phyloP scores from a whole-genome alignment of 2,797 vertebrate species.

The Garrulus glandarius region DNA sequence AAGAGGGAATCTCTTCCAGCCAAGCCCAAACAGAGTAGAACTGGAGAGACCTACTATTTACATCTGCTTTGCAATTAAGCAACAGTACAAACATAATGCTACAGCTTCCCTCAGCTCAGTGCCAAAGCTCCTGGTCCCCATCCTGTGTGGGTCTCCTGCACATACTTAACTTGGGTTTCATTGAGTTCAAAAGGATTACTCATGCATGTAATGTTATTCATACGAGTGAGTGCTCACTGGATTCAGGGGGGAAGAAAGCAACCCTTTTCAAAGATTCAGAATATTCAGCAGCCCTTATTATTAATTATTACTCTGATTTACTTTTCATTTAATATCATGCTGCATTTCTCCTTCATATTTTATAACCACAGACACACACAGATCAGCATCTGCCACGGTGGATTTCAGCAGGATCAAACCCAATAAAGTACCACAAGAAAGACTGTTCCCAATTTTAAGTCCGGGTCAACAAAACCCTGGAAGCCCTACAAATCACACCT shows the following conservation, averaged over 20 bases:
- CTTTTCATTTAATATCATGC: slow-evolving; percentile 15
- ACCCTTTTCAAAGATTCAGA: slow-evolving; percentile 28
- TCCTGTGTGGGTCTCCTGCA: neutral
- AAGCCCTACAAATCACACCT: neutral
- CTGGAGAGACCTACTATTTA: slow-evolving; percentile 6
- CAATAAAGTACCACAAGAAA: neutral
- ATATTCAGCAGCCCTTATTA: slow-evolving; percentile 24
- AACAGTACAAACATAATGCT: slow-evolving; percentile 15
- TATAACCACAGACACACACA: fast-evolving
- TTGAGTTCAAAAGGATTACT: slow-evolving; percentile 52
- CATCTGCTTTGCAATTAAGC: slow-evolving; percentile 20
- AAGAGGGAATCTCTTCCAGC: neutral
- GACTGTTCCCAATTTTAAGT: neutral
- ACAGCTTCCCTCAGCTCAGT: neutral
- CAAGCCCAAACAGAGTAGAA: neutral
- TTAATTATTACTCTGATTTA: slow-evolving; percentile 41
- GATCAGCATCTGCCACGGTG: neutral
- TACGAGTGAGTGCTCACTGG: slow-evolving; percentile 42
- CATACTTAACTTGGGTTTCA: slow-evolving; percentile 27
- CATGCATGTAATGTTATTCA: slow-evolving; percentile 49
- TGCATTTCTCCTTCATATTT: neutral
- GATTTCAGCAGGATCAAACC: neutral
- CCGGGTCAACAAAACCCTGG: neutral
- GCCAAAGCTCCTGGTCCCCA: neutral
- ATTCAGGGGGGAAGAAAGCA: neutral